These are phyloP conservation scores for Andrena hattorfiana DNA, from an alignment of 2,888 invertebrate species.

Conservation along the genomic window DNA sequence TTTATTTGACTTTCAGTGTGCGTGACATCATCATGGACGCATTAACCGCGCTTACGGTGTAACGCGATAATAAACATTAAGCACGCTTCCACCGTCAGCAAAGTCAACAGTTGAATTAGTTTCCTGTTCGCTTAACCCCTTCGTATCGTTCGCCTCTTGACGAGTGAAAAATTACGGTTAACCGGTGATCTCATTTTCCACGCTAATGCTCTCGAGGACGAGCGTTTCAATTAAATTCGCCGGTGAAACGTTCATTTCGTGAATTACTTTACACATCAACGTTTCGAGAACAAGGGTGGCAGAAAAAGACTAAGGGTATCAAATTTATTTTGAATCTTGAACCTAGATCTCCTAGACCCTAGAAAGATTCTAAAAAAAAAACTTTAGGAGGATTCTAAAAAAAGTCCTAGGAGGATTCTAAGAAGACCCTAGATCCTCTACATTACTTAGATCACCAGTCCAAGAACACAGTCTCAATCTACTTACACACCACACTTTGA, in stretches of 20 bases:
- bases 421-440: too few species aligned
- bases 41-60: conserved; percentile 58
- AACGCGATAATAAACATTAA: conserved; percentile 59
- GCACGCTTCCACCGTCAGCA: conserved; percentile 27
- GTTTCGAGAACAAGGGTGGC: too few species aligned
- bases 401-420: too few species aligned
- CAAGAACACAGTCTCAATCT: too few species aligned
- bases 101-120: conserved; percentile 42
- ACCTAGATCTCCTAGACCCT: too few species aligned
- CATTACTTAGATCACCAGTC: too few species aligned
- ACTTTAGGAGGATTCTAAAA: too few species aligned
- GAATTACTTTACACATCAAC: neutral
- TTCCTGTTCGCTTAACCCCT: conserved; percentile 44
- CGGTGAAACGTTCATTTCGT: neutral
- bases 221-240: too few species aligned
- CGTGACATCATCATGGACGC: conserved; percentile 60
- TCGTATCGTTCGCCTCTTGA: conserved; percentile 28
- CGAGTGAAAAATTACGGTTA: conserved; percentile 13
- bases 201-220: neutral
- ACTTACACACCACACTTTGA: too few species aligned
- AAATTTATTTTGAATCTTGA: too few species aligned
- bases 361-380: too few species aligned
- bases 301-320: too few species aligned
- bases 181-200: conserved; percentile 10
- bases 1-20: conserved; percentile 61